Evolutionary conservation across 1,140 invertebrate genomes (phyloP).

Genomic region (Cotesia vestalis): DNA sequence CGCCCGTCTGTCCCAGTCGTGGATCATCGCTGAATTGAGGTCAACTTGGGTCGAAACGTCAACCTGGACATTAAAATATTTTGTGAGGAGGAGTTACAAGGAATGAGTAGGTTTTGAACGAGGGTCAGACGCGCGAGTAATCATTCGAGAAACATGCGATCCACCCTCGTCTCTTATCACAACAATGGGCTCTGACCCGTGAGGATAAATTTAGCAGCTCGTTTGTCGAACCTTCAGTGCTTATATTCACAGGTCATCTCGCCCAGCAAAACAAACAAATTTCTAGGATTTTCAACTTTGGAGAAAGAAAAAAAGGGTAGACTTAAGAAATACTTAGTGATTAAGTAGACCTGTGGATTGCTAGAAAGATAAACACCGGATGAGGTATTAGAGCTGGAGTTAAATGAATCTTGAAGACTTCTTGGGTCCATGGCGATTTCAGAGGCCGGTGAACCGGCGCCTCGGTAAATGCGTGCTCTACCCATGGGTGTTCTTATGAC

Average conservation of each 20-base stretch:
- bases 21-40: slow-evolving; percentile 52
- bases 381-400: slow-evolving; percentile 33
- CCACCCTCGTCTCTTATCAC: not conserved
- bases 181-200: slow-evolving; percentile 6
- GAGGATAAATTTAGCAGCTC: too few species aligned
- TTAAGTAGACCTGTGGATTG: slow-evolving; percentile 28
- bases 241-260: not conserved
- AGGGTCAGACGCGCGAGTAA: not conserved
- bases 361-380: slow-evolving; percentile 30
- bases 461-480: slow-evolving; percentile 35
- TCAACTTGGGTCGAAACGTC: slow-evolving; percentile 66
- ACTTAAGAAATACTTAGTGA: not conserved
- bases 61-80: slow-evolving; percentile 47
- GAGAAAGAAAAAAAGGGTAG: not conserved
- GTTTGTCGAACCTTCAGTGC: too few species aligned
- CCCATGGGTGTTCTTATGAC: slow-evolving; percentile 41
- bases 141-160: too few species aligned
- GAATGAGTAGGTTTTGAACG: not conserved
- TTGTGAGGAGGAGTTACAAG: not conserved
- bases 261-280: too few species aligned
- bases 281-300: too few species aligned
- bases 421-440: slow-evolving; percentile 61
- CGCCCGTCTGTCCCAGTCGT: slow-evolving; percentile 60
- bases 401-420: slow-evolving; percentile 39
- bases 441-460: slow-evolving; percentile 42